phyloP scores from a whole-genome alignment of 2,888 invertebrate genomes.

The Polydrusus cervinus region DNA sequence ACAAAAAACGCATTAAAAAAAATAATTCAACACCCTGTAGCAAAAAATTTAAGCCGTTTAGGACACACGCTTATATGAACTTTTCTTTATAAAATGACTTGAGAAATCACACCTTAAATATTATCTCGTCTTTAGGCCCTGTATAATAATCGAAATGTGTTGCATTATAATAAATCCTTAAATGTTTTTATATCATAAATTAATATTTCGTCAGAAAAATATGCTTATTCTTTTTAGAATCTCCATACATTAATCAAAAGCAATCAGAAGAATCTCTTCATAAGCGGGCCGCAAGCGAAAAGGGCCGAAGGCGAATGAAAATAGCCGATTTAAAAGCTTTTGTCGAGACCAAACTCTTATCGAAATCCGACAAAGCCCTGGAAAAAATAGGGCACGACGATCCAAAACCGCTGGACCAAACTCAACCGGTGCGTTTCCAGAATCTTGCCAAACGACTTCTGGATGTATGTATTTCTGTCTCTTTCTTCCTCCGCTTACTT shows the following conservation, averaged over 20 bases:
- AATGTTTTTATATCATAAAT: too few species aligned
- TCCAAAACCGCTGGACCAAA: slow-evolving; percentile 73
- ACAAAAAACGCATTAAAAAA: too few species aligned
- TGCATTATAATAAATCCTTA: too few species aligned
- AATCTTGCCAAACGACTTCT: slow-evolving; percentile 61
- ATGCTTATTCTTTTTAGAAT: slow-evolving; percentile 66
- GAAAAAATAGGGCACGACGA: slow-evolving; percentile 92
- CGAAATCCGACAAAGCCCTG: slow-evolving; percentile 92
- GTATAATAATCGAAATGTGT: too few species aligned
- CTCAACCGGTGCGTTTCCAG: slow-evolving; percentile 76
- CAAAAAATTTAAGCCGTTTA: too few species aligned
- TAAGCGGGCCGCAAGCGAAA: slow-evolving; percentile 84
- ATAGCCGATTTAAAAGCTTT: slow-evolving; percentile 94
- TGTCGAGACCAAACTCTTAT: slow-evolving; percentile 92
- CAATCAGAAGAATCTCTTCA: slow-evolving; percentile 72
- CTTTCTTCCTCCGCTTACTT: slow-evolving; percentile 52
- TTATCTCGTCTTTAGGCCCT: too few species aligned
- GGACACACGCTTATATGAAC: too few species aligned
- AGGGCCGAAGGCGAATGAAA: slow-evolving; percentile 87
- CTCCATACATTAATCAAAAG: slow-evolving; percentile 70
- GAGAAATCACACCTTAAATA: too few species aligned
- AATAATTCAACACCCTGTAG: too few species aligned
- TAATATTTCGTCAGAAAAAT: too few species aligned
- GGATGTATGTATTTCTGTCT: slow-evolving; percentile 67
- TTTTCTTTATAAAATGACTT: too few species aligned